Base-by-base conservation (phyloP, 2,113 vertebrate species). In the Pelmatolapia mariae region DNA sequence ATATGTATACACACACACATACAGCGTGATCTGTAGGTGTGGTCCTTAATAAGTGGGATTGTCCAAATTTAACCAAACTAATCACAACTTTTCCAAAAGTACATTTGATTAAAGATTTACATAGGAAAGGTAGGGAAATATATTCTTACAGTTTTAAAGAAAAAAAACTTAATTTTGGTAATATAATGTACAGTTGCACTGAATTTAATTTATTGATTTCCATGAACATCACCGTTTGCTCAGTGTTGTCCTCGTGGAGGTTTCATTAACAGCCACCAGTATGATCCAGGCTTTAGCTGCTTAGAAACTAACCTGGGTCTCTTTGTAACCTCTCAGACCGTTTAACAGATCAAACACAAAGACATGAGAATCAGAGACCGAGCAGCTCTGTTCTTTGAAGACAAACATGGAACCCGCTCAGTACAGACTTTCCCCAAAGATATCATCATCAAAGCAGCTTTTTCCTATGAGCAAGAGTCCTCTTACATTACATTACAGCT, bases 191-290 rank as follows among this genome's bases (percentile, higher is more conserved):
- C 52, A 54, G 52, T 54, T 54, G 10, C n/a, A 54, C 52, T 54
- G 0, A 54, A 22, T 54, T 54, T 0, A 54, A 54, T 54, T 54
- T 54, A 54, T 54, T 54, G 52, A 54, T 22, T 54, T 54, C 52
- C 10, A 54, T 54, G 52, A 54, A 22, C 52, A 54, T 10, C 52
- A 54, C 52, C 52, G n/a, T 54, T 54, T 54, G 1, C 52, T 54
- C 52, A 22, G n/a, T 54, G 52, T 54, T 54, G n/a, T 54, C 52
- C 52, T 22, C n/a, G 7, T 54, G 52, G 52, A 54, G 52, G 52
- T 54, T 22, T 54, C 52, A 12, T 54, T 54, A 7, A 54, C 10
- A 54, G n/a, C n/a, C 12, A 4, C 52, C 52, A 54, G n/a, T 24
- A 54, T 54, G n/a, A 24, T 54, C n/a, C n/a, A 7, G 53, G n/a